A percentile compares a stretch with the other conserved stretches of the same genome.
phyloP scores from a whole-genome alignment of 1,140 invertebrate genomes.

The Lepidurus couesii region DNA sequence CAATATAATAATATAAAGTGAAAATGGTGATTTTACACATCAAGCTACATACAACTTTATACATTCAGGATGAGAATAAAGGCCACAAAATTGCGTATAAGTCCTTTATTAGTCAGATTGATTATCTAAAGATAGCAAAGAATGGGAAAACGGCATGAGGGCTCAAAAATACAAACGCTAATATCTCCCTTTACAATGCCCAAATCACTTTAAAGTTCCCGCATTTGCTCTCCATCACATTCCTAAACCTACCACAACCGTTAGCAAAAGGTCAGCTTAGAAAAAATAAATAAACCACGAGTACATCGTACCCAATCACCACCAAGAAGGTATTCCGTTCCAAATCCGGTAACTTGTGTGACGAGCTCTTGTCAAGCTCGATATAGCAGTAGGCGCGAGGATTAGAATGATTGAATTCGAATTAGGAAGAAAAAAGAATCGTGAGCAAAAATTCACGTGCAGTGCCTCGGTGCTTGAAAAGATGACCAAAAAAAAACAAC shows the following conservation, averaged over 20 bases:
- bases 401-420: neutral
- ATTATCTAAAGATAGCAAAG: slow-evolving; percentile 16
- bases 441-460: slow-evolving; percentile 17
- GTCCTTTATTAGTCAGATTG: slow-evolving; percentile 12
- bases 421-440: slow-evolving; percentile 7
- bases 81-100: neutral
- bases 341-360: neutral
- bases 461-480: neutral
- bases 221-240: neutral
- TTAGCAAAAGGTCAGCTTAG: neutral
- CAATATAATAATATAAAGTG: neutral
- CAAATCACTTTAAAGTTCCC: neutral
- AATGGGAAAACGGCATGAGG: neutral
- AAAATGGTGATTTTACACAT: too few species aligned
- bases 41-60: too few species aligned
- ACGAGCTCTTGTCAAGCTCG: neutral
- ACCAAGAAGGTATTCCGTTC: neutral
- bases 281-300: neutral
- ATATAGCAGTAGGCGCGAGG: neutral
- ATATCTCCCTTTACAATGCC: neutral
- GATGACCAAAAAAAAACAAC: neutral
- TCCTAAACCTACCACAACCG: neutral
- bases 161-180: neutral
- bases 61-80: neutral
- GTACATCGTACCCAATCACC: slow-evolving; percentile 12